A percentile compares a stretch with the other conserved stretches of the same genome.
Conservation (phyloP, 2,888 invertebrate species). For the Poecilobothrus nobilitatus region DNA sequence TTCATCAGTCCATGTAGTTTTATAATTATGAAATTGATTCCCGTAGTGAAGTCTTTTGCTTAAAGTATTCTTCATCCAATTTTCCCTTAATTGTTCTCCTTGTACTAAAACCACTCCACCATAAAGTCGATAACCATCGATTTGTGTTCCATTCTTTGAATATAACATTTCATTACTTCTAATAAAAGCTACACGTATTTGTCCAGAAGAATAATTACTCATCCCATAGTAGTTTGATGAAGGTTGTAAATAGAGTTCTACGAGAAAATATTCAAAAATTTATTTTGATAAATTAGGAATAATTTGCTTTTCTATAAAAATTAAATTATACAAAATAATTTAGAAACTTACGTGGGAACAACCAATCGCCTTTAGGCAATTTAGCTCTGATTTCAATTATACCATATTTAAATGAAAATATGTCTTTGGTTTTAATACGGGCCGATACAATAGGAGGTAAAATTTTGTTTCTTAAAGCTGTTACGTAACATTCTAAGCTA, state of each 20-base stretch:
- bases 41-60: slow-evolving; percentile 45
- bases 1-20: slow-evolving; percentile 53
- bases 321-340: no score
- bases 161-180: slow-evolving; percentile 50
- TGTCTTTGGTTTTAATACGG: slow-evolving; percentile 52
- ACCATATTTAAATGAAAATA: slow-evolving; percentile 62
- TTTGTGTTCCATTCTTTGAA: slow-evolving; percentile 25
- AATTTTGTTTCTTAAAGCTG: slow-evolving; percentile 43
- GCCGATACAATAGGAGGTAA: slow-evolving; percentile 62
- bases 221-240: slow-evolving; percentile 52
- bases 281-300: slow-evolving; percentile 9
- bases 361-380: slow-evolving; percentile 45
- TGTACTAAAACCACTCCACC: slow-evolving; percentile 32
- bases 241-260: slow-evolving; percentile 59
- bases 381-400: slow-evolving; percentile 61
- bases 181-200: slow-evolving; percentile 61
- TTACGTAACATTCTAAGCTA: slow-evolving; percentile 30
- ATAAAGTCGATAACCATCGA: slow-evolving; percentile 32
- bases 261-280: slow-evolving; percentile 29
- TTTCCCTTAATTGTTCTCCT: slow-evolving; percentile 31
- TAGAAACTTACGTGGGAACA: slow-evolving; percentile 55
- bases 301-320: neutral
- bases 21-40: slow-evolving; percentile 59
- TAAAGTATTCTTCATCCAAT: slow-evolving; percentile 22
- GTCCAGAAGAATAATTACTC: slow-evolving; percentile 53